Conservation (phyloP, 2,113 vertebrate genomes). For the Tyrannus savana region DNA sequence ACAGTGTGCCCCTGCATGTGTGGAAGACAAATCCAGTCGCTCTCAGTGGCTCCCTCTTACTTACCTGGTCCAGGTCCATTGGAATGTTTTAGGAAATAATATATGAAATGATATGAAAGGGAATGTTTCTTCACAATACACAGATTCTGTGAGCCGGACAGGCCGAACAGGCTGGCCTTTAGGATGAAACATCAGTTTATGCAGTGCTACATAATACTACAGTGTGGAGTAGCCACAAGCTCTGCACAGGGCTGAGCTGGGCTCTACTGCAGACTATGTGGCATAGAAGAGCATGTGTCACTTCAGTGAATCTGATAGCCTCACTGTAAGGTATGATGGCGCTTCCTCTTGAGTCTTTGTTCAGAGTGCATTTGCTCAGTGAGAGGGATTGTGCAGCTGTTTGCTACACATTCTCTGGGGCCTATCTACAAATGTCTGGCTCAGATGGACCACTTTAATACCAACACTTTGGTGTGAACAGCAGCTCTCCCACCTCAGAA, state of each 20-base stretch:
- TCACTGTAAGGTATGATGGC: not conserved
- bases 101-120: not conserved
- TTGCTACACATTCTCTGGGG: not conserved
- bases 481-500: not conserved
- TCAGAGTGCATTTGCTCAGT: not conserved
- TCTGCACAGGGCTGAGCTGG: not conserved
- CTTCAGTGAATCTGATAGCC: not conserved
- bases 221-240: not conserved
- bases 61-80: not conserved
- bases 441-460: not conserved
- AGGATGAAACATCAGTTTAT: not conserved
- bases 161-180: not conserved
- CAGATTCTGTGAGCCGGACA: not conserved
- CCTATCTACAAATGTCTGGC: not conserved
- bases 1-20: fast-evolving
- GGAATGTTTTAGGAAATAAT: not conserved
- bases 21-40: not conserved
- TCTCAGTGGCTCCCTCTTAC: not conserved
- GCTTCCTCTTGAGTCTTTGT: not conserved
- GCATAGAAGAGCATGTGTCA: fast-evolving
- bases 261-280: not conserved
- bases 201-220: not conserved
- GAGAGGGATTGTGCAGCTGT: not conserved
- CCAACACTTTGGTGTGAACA: not conserved
- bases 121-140: not conserved